Evolutionary conservation across 2,888 invertebrate species (phyloP).

Genomic region (Escarpia spicata): DNA sequence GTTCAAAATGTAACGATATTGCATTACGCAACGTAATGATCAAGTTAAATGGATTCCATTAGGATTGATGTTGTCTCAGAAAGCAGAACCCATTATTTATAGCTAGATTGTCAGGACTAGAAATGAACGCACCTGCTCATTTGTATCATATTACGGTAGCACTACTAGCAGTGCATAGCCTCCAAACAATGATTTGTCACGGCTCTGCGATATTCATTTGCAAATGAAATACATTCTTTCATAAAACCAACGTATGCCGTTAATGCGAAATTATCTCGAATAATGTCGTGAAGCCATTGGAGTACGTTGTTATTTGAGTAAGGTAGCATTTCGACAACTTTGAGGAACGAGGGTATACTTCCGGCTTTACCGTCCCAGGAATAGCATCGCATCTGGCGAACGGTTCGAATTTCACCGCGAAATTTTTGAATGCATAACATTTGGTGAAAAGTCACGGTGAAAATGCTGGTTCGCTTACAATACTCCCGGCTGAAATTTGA

Average conservation of each 20-base stretch:
- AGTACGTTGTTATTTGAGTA: neutral
- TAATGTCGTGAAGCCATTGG: neutral
- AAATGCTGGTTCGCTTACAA: neutral
- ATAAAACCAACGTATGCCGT: neutral
- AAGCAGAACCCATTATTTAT: neutral
- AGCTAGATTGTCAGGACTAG: neutral
- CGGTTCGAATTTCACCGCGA: conserved; percentile 16
- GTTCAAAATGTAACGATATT: neutral
- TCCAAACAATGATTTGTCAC: neutral
- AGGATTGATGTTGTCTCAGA: neutral
- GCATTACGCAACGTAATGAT: too few species aligned
- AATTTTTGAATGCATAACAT: conserved; percentile 4
- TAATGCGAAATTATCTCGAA: neutral
- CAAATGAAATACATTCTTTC: neutral
- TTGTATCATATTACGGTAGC: neutral
- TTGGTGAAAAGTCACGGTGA: neutral
- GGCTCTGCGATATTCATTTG: neutral
- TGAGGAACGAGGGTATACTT: neutral
- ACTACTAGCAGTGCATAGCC: neutral
- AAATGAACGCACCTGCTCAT: neutral
- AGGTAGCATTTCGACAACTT: neutral
- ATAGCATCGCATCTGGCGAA: conserved; percentile 6
- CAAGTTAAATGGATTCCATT: neutral
- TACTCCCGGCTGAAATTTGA: neutral
- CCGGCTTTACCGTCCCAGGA: neutral